Percentiles rank a stretch among this genome's conserved stretches.
phyloP scores from a whole-genome alignment of 2,113 vertebrate genomes.

The Romanogobio albipinnatus region DNA sequence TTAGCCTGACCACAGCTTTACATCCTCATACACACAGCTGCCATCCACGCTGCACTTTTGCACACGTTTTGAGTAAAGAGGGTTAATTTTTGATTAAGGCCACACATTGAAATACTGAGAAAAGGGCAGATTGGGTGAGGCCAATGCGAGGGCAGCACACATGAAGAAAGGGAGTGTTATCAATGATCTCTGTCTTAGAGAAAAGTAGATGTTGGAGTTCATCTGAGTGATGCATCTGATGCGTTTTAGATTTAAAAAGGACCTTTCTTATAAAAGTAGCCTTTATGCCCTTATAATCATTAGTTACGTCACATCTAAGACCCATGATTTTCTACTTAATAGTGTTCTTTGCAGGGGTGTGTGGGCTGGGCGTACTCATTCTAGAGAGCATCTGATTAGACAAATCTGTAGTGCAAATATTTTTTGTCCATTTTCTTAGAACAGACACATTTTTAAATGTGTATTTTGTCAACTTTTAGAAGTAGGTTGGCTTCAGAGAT shows the following conservation, averaged over 20 bases:
- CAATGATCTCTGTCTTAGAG: background rate
- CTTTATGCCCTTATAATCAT: background rate
- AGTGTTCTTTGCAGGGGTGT: background rate
- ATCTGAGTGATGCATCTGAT: background rate
- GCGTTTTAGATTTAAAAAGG: background rate
- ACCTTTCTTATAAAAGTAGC: background rate
- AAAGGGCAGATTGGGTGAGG: background rate
- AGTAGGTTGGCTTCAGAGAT: background rate
- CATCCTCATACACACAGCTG: background rate
- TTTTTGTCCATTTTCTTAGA: background rate
- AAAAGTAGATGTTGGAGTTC: background rate
- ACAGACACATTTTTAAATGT: background rate
- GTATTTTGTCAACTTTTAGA: background rate
- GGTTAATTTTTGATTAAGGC: conserved; percentile 26
- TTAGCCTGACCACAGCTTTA: conserved; percentile 66
- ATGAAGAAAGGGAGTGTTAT: background rate
- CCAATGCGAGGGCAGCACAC: background rate
- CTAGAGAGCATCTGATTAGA: background rate
- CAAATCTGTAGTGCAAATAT: background rate
- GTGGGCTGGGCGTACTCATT: background rate
- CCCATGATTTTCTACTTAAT: background rate
- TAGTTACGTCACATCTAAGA: background rate
- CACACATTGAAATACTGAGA: background rate
- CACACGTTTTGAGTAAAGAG: background rate
- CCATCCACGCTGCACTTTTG: conserved; percentile 28